Evolutionary conservation across 2,888 invertebrate species (phyloP).

Genomic region (Drosophila helvetica): DNA sequence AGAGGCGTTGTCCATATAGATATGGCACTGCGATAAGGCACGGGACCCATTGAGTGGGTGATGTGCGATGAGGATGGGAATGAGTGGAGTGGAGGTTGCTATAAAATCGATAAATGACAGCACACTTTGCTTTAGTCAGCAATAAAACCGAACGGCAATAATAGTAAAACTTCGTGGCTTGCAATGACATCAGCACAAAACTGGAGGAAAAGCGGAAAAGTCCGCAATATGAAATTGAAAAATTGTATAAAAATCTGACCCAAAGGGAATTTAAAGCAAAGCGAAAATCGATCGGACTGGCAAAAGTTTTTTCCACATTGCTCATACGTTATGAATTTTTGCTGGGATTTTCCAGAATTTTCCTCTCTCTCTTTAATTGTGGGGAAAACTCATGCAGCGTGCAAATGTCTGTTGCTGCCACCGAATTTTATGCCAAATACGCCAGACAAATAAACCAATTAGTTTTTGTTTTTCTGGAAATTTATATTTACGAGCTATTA

Average conservation of each 20-base stretch:
- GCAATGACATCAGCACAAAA: conserved; percentile 71
- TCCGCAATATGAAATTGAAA: conserved; percentile 28
- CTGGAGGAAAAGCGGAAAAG: conserved; percentile 13
- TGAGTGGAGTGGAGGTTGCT: conserved; percentile 44
- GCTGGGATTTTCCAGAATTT: conserved; percentile 5
- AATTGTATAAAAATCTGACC: conserved; percentile 27
- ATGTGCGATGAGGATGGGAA: background rate
- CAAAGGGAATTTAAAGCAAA: conserved; percentile 24
- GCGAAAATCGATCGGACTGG: conserved; percentile 33
- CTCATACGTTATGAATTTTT: conserved; percentile 3
- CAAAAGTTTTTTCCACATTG: conserved; percentile 21
- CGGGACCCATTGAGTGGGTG: background rate
- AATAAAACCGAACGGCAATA: conserved; percentile 66
- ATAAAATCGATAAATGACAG: conserved; percentile 74
- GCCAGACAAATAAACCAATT: conserved; percentile 60
- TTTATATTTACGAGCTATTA: conserved; percentile 73
- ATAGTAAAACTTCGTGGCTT: conserved; percentile 62
- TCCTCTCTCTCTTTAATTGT: conserved; percentile 21
- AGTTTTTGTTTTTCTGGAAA: conserved; percentile 48
- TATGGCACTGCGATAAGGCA: conserved; percentile 47
- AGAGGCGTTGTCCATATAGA: conserved; percentile 58
- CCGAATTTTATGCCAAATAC: conserved; percentile 40
- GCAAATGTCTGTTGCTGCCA: conserved; percentile 46
- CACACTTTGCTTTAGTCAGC: conserved; percentile 62
- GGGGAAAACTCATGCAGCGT: conserved; percentile 33